Conservation (phyloP, 2,888 invertebrate species). For the Gonocerus acuteangulatus region DNA sequence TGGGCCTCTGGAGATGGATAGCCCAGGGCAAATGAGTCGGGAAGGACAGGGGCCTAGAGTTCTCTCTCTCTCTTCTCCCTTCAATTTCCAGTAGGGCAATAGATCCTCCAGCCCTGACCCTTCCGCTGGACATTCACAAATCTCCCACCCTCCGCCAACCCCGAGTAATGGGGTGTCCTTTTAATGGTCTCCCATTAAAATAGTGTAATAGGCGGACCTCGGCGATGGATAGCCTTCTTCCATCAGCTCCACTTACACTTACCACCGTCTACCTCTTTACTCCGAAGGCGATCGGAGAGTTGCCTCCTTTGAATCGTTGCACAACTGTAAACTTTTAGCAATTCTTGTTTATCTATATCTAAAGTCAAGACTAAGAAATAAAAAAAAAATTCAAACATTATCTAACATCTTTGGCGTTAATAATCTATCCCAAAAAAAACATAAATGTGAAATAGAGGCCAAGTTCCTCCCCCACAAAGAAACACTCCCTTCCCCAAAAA, state of each 20-base stretch:
- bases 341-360: too few species aligned
- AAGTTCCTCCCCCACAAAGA: too few species aligned
- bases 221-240: neutral
- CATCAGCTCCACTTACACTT: neutral
- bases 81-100: conserved; percentile 5
- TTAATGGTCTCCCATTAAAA: conserved; percentile 18
- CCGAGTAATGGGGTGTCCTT: conserved; percentile 23
- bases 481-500: too few species aligned
- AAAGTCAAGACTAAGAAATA: too few species aligned
- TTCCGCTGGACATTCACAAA: conserved; percentile 23
- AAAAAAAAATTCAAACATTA: too few species aligned
- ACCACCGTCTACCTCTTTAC: neutral
- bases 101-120: neutral
- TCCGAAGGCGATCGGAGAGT: too few species aligned
- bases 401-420: too few species aligned
- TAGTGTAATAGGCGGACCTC: conserved; percentile 4
- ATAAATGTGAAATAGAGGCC: too few species aligned
- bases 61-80: neutral
- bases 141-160: neutral
- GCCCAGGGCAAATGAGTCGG: neutral
- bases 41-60: neutral
- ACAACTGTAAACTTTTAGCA: too few species aligned
- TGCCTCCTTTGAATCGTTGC: too few species aligned
- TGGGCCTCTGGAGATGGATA: conserved; percentile 12
- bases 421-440: too few species aligned